Evolutionary conservation across 2,888 invertebrate genomes (phyloP).

Genomic region (Tinea trinotella): DNA sequence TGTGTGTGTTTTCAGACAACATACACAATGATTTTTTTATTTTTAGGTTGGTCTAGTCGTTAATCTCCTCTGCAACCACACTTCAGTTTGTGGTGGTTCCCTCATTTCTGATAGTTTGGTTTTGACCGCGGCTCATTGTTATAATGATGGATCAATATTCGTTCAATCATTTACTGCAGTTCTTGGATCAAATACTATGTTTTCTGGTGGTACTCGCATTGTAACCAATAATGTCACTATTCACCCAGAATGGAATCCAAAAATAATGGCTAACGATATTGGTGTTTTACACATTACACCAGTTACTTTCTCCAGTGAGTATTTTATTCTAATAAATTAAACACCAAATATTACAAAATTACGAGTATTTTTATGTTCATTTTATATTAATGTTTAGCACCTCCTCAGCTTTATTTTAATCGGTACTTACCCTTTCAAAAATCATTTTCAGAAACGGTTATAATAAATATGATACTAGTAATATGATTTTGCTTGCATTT

Average conservation of each 20-base stretch:
- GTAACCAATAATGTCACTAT: constrained; percentile 10
- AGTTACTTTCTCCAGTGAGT: not conserved
- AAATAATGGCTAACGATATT: constrained; percentile 33
- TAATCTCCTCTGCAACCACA: constrained; percentile 30
- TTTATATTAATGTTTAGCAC: no score
- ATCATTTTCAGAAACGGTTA: no score
- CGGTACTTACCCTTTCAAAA: no score
- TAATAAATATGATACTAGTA: no score
- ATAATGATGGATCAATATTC: constrained; percentile 31
- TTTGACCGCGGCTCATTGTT: constrained; percentile 37
- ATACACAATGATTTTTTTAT: no score
- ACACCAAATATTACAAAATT: no score
- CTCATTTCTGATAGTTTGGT: constrained; percentile 31
- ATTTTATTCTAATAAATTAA: no score
- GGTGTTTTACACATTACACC: constrained; percentile 27
- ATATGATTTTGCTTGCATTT: no score
- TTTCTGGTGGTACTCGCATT: constrained; percentile 28
- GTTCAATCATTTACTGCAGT: constrained; percentile 31
- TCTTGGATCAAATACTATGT: constrained; percentile 35
- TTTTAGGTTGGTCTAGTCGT: constrained; percentile 46
- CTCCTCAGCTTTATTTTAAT: no score
- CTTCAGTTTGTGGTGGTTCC: constrained; percentile 40
- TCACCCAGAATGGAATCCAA: constrained; percentile 32
- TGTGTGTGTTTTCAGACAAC: no score
- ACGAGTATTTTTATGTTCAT: no score